Base-by-base conservation (phyloP, 1,140 invertebrate species). In the Tetragnatha versicolor region DNA sequence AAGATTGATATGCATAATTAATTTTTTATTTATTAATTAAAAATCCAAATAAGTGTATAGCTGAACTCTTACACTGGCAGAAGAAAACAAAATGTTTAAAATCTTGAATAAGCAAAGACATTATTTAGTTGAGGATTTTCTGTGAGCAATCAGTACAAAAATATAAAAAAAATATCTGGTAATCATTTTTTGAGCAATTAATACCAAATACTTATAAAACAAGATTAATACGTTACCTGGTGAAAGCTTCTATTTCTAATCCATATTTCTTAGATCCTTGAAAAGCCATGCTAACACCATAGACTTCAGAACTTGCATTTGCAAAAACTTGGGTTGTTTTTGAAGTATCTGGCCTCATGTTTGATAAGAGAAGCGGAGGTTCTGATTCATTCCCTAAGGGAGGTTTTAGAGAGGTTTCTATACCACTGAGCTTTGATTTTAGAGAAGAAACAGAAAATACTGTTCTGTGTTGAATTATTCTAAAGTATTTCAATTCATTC, bases 201-300 rank as follows among this genome's bases (percentile, higher is more conserved):
- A 17, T 20, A 17, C 14, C 2, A 20, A 9, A 25, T n/a, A 4
- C n/a, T 33, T 37, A 29, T 29, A 65, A 14, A 65, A 65, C 45
- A 25, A 27, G 7, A 9, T 42, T 42, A 42, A 2, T 0, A 35
- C 17, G 42, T 68, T 49, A 68, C 65, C 33, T 68, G 33, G n/a
- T 9, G 12, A 49, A 68, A 6, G 22, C 27, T 55, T 70, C 68
- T 27, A 37, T 49, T 55, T 70, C 68, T 27, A 70, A 10, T 37
- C 12, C 12, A 9, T 33, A 25, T 22, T 14, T 1, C 10, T 39
- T 39, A 3, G 55, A 2, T 10, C 12, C 12, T 22, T 37, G 53
- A 25, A 70, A 55, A 12, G 7, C 25, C 25, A 70, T 55, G 33
- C 55, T 31, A 9, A 55, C 22, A 1, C 68, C 68, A 70, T 14